phyloP scores from a whole-genome alignment of 2,113 vertebrate species.

The Tragelaphus imberbis region DNA sequence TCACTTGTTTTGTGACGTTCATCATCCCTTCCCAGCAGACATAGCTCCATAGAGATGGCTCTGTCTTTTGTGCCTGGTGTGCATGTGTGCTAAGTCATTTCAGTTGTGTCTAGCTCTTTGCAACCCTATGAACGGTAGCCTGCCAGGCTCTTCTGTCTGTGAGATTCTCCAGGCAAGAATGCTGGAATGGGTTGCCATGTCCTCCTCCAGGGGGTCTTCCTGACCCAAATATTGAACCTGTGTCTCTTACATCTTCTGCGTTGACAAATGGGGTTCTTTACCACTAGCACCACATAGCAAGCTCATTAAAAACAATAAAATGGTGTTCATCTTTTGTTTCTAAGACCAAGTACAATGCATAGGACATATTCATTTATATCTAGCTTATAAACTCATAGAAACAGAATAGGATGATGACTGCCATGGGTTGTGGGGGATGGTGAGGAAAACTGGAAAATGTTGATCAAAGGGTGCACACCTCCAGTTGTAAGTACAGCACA shows the following conservation, averaged over 20 bases:
- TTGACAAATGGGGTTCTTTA: not conserved
- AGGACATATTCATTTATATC: not conserved
- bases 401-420: not conserved
- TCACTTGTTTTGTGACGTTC: not conserved
- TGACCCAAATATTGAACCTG: not conserved
- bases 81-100: fast-evolving
- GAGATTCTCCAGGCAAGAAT: not conserved
- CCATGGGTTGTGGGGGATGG: not conserved
- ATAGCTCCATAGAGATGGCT: not conserved
- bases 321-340: not conserved
- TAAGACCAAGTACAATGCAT: not conserved
- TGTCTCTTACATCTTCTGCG: not conserved
- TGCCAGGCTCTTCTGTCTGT: not conserved
- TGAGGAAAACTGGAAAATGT: not conserved
- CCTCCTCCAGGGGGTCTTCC: not conserved
- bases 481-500: not conserved
- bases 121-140: not conserved
- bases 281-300: not conserved
- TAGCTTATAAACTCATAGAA: not conserved
- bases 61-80: not conserved
- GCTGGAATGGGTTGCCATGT: not conserved
- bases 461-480: not conserved
- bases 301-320: not conserved
- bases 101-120: not conserved
- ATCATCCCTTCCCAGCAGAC: not conserved